Conservation (phyloP, 2,888 invertebrate genomes). For the Girardia tigrina region DNA sequence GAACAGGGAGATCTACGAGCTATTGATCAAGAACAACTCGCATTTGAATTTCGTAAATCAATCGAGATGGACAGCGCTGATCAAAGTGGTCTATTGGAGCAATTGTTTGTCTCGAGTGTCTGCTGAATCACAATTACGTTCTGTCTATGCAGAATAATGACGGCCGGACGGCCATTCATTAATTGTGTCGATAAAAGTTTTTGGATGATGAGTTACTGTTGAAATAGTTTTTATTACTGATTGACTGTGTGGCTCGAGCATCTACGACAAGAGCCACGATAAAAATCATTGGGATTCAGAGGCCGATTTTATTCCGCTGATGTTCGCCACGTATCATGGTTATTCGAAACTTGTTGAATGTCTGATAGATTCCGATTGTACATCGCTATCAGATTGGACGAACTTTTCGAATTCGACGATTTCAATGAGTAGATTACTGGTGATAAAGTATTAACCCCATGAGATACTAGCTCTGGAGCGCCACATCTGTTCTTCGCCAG, state of each 20-base stretch:
- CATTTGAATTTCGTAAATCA: slow-evolving; percentile 46
- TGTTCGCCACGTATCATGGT: slow-evolving; percentile 49
- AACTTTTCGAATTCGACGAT: too few species aligned
- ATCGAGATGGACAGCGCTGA: slow-evolving; percentile 49
- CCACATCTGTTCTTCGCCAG: too few species aligned
- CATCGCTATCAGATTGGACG: too few species aligned
- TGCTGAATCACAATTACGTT: slow-evolving; percentile 44
- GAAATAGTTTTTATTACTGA: slow-evolving; percentile 19
- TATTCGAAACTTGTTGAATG: slow-evolving; percentile 45
- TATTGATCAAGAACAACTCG: slow-evolving; percentile 45
- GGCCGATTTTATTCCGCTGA: slow-evolving; percentile 49
- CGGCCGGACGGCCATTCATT: slow-evolving; percentile 46
- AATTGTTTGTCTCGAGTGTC: slow-evolving; percentile 43
- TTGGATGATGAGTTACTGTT: slow-evolving; percentile 28
- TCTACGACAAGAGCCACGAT: slow-evolving; percentile 29
- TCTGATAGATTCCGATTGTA: slow-evolving; percentile 44
- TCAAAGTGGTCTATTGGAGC: slow-evolving; percentile 50
- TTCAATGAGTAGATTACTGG: too few species aligned
- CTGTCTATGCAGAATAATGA: slow-evolving; percentile 46
- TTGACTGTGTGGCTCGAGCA: slow-evolving; percentile 25
- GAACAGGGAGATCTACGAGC: slow-evolving; percentile 45
- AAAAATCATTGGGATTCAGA: slow-evolving; percentile 34
- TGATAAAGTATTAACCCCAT: too few species aligned
- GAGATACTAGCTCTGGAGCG: too few species aligned
- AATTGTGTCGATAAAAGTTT: slow-evolving; percentile 42